Evolutionary conservation across 2,888 invertebrate species (phyloP).

Genomic region (Podotricha telesiphe): DNA sequence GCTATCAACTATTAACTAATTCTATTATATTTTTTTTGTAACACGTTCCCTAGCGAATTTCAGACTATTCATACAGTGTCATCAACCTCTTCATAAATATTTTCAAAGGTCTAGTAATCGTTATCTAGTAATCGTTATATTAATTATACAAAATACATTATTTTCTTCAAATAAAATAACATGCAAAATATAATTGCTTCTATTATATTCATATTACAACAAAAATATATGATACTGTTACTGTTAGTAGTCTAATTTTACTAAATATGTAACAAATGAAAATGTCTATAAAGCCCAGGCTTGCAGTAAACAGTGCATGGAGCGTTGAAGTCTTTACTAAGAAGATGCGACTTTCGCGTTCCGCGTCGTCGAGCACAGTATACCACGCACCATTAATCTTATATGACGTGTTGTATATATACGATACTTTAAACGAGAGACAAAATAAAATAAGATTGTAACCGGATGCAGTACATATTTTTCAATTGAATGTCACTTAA

Average conservation of each 20-base stretch:
- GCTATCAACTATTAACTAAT: too few relatives aligned
- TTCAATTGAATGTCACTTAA: too few relatives aligned
- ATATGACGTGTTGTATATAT: conserved; percentile 29
- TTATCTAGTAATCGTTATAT: too few relatives aligned
- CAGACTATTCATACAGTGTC: too few relatives aligned
- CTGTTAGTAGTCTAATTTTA: not conserved
- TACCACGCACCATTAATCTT: conserved; percentile 47
- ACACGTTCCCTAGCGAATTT: too few relatives aligned
- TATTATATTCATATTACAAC: not conserved
- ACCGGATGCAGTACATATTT: too few relatives aligned
- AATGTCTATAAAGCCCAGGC: conserved; percentile 22
- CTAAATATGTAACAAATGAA: conserved; percentile 8
- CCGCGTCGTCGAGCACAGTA: conserved; percentile 59
- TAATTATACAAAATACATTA: not conserved
- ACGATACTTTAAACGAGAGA: not conserved
- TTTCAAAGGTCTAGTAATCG: too few relatives aligned
- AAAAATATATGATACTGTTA: not conserved
- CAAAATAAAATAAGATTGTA: too few relatives aligned
- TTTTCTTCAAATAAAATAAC: not conserved
- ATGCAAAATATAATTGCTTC: not conserved
- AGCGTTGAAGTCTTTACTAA: conserved; percentile 49
- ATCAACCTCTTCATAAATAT: too few relatives aligned
- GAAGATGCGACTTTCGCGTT: conserved; percentile 71
- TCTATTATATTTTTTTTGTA: too few relatives aligned
- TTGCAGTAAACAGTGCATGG: conserved; percentile 44